Percentiles rank a stretch among this genome's conserved stretches.
Evolutionary conservation across 1,140 invertebrate genomes (phyloP).

Genomic region (Calliopsis andreniformis): DNA sequence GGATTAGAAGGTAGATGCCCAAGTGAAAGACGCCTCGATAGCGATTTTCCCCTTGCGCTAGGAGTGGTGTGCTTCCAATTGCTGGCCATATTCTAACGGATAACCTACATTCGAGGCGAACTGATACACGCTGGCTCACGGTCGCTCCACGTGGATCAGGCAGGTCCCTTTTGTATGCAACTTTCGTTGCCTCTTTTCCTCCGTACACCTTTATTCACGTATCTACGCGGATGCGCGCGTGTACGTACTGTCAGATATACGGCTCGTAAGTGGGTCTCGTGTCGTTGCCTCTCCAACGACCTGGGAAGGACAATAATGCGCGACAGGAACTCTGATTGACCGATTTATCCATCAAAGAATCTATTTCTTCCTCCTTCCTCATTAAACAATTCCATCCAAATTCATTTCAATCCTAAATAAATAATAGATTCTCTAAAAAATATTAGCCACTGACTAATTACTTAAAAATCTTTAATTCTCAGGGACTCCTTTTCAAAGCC

Average conservation of each 20-base stretch:
- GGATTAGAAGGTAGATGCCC: too few species aligned
- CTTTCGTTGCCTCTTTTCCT: constrained; percentile 65
- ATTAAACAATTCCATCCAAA: too few species aligned
- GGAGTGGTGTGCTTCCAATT: constrained; percentile 48
- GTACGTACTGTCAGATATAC: constrained; percentile 36
- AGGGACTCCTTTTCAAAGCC: too few species aligned
- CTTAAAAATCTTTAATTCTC: too few species aligned
- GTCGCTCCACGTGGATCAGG: constrained; percentile 61
- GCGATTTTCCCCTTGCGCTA: constrained; percentile 12
- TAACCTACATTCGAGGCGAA: constrained; percentile 60
- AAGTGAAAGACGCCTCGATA: too few species aligned
- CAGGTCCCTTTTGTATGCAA: constrained; percentile 62
- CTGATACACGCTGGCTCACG: constrained; percentile 52
- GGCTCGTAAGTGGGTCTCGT: constrained; percentile 55
- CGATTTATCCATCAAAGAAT: too few species aligned
- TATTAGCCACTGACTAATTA: too few species aligned
- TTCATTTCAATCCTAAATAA: too few species aligned
- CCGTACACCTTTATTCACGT: constrained; percentile 61
- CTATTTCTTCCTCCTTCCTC: too few species aligned
- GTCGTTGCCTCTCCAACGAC: constrained; percentile 35
- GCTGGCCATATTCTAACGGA: constrained; percentile 66
- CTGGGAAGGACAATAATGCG: background rate
- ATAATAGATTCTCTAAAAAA: too few species aligned
- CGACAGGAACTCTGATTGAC: too few species aligned
- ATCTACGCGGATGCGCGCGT: constrained; percentile 33